Evolutionary conservation across 2,888 invertebrate species (phyloP).

Genomic region (Elmis aenea): DNA sequence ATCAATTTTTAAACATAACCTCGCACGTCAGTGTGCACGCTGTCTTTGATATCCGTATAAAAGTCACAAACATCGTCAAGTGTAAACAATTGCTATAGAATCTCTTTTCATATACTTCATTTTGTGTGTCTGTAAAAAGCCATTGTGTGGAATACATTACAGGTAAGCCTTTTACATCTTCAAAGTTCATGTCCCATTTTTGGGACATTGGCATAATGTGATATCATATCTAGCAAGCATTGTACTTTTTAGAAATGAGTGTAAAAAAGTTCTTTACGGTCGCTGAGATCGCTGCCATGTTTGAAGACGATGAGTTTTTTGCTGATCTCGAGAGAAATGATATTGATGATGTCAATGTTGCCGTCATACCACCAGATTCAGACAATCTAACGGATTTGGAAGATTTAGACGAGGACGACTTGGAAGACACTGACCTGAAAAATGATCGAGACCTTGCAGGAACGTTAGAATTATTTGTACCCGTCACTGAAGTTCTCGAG

Average conservation of each 20-base stretch:
- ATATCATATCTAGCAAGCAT: conserved; percentile 1
- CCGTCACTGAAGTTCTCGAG: conserved; percentile 4
- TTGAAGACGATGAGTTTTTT: neutral
- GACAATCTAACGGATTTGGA: neutral
- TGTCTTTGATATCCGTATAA: neutral
- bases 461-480: conserved; percentile 6
- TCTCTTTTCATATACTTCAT: neutral
- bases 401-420: neutral
- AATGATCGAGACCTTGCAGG: conserved; percentile 1
- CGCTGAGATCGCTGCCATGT: conserved; percentile 4
- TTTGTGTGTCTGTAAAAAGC: neutral
- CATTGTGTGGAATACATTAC: neutral
- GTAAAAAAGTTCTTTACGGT: conserved; percentile 1
- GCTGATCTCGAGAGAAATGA: neutral
- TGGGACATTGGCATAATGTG: conserved; percentile 2
- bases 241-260: conserved; percentile 2
- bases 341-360: neutral
- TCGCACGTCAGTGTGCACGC: neutral
- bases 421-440: neutral
- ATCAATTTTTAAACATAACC: conserved; percentile 5
- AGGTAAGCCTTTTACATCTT: neutral
- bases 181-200: conserved; percentile 3
- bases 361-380: neutral
- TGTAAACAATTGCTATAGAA: neutral
- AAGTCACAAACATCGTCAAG: neutral